Base-by-base conservation (phyloP, 2,888 invertebrate species). In the Dione juno region DNA sequence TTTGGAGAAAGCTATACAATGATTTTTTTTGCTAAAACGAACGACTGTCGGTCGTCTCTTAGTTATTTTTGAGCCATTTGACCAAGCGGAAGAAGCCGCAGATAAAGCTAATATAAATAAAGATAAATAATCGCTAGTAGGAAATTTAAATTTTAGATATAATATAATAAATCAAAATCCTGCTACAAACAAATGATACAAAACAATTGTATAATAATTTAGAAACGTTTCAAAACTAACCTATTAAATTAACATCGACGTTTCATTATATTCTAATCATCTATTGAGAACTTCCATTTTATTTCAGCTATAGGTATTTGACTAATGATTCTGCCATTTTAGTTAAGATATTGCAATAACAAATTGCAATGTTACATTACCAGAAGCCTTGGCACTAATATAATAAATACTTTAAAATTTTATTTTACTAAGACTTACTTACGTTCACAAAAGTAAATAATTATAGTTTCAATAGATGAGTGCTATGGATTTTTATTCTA, bases 341-440 rank as follows among this genome's bases (percentile, higher is more conserved):
- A 10, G 48, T 37, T 1, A 16, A 63, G 16, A 28, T 40, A 64
- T 50, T 50, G 64, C 50, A 50, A 48, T 64, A 16, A 14, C 13
- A 37, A 63, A 48, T 64, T 64, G 37, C 35, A 63, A 37, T 45
- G 13, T 50, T 37, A 28, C 48, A 48, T 63, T 63, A 59, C 9
- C 8, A 14, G 37, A 37, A 50, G 8, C 64, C 64, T 64, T 64
- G 64, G 37, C 64, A 64, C 50, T 64, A 64, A 64, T 64, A 61
- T 43, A 45, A 61, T n/a, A 43, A 13, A n/a, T 43, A 21, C 43
- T 58, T 58, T 57, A 40, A 19, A 16, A 40, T 37, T 28, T 57
- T 57, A 16, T 37, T 11, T 40, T 8, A 40, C 14, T 19, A 21
- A 14, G 16, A 13, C 0, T 14, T n/a, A 9, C 41, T 14, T n/a